These are phyloP conservation scores for Drosophila nannoptera DNA, from an alignment of 1,140 invertebrate genomes.

Conservation along the genomic window DNA sequence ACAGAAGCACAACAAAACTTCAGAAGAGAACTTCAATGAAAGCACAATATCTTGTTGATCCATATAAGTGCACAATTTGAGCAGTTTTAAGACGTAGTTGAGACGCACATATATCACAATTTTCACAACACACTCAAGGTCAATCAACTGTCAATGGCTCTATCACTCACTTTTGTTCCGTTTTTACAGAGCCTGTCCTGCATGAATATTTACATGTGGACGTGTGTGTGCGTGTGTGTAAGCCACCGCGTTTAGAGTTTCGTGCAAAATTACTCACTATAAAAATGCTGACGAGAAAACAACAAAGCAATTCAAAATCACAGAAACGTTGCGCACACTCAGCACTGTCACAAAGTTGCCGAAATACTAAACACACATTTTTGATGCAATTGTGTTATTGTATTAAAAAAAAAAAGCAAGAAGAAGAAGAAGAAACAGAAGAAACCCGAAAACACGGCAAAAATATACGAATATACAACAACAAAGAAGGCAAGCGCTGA, in stretches of 20 bases:
- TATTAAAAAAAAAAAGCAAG: conserved; percentile 46
- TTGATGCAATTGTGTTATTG: conserved; percentile 69
- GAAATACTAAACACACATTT: conserved; percentile 74
- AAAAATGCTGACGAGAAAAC: background rate
- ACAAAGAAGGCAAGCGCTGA: conserved; percentile 35
- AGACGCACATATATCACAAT: conserved; percentile 27
- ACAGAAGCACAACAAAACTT: conserved; percentile 18
- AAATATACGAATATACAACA: conserved; percentile 33
- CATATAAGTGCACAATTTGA: conserved; percentile 22
- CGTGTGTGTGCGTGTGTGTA: background rate
- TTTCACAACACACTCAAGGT: conserved; percentile 32
- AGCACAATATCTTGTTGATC: conserved; percentile 6
- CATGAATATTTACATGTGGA: background rate
- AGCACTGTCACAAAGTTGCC: conserved; percentile 72
- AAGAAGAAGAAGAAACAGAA: conserved; percentile 37
- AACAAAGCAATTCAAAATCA: conserved; percentile 43
- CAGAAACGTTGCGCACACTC: conserved; percentile 59
- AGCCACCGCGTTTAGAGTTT: background rate
- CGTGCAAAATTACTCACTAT: conserved; percentile 44
- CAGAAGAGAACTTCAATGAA: conserved; percentile 16
- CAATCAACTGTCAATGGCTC: conserved; percentile 47
- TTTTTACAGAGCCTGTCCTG: background rate
- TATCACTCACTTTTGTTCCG: conserved; percentile 8
- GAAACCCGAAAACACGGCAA: conserved; percentile 40
- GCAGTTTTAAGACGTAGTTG: conserved; percentile 28